These are phyloP conservation scores for Hipparchia semele DNA, from an alignment of 2,888 invertebrate species.

Conservation along the genomic window DNA sequence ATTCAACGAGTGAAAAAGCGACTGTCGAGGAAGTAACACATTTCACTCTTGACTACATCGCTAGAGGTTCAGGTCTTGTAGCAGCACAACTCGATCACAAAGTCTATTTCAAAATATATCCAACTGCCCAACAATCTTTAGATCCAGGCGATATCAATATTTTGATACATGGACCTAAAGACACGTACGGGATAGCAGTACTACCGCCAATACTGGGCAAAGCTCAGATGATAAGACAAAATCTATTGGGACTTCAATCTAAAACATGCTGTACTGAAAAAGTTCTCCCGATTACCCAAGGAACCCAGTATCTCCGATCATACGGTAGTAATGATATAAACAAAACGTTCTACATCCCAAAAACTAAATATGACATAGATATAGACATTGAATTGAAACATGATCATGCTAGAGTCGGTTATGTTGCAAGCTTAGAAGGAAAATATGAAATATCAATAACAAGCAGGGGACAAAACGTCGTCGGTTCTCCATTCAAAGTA, in stretches of 20 bases:
- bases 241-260: slow-evolving; percentile 67
- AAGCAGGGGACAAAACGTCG: slow-evolving; percentile 79
- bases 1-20: slow-evolving; percentile 60
- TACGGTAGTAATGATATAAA: slow-evolving; percentile 75
- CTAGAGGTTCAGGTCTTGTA: slow-evolving; percentile 84
- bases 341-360: slow-evolving; percentile 75
- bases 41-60: slow-evolving; percentile 80
- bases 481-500: slow-evolving; percentile 84
- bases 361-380: slow-evolving; percentile 77
- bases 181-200: slow-evolving; percentile 72
- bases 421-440: slow-evolving; percentile 77
- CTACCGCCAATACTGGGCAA: slow-evolving; percentile 75
- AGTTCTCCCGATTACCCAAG: slow-evolving; percentile 71
- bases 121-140: slow-evolving; percentile 74
- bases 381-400: slow-evolving; percentile 72
- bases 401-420: slow-evolving; percentile 80
- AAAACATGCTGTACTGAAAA: slow-evolving; percentile 67
- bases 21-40: slow-evolving; percentile 66
- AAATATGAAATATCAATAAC: slow-evolving; percentile 83
- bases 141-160: slow-evolving; percentile 77
- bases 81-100: slow-evolving; percentile 82
- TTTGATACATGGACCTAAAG: slow-evolving; percentile 74
- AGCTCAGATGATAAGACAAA: slow-evolving; percentile 74
- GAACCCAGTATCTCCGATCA: slow-evolving; percentile 69
- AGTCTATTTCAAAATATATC: slow-evolving; percentile 83